Conservation (phyloP, 2,888 invertebrate genomes). For the Caenorhabditis zanzibari region DNA sequence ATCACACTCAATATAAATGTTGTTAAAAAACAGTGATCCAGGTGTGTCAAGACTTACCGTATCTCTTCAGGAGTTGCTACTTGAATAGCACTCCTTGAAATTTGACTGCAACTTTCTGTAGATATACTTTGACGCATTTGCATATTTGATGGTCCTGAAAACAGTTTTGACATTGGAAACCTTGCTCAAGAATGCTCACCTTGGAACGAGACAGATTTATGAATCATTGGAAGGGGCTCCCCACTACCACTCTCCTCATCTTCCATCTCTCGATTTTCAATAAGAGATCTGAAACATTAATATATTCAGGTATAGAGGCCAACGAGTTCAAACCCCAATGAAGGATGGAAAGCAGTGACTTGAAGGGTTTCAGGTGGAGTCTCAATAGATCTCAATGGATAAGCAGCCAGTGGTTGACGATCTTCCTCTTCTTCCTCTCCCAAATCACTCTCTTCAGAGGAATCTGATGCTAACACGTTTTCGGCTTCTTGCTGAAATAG, state of each 20-base stretch:
- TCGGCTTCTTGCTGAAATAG: constrained; percentile 60
- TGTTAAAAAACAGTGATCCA: not conserved
- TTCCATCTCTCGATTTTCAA: constrained; percentile 68
- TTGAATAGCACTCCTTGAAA: constrained; percentile 71
- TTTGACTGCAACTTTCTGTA: constrained; percentile 68
- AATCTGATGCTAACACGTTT: constrained; percentile 65
- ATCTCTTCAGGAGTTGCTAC: constrained; percentile 80
- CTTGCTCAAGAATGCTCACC: constrained; percentile 6
- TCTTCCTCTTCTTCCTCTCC: constrained; percentile 70
- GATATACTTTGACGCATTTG: constrained; percentile 65
- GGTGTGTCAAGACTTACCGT: constrained; percentile 60
- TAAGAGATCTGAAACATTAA: constrained; percentile 40
- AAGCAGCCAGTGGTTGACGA: constrained; percentile 28
- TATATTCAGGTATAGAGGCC: not conserved
- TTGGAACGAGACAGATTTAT: constrained; percentile 64
- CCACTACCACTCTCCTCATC: constrained; percentile 55
- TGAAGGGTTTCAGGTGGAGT: constrained; percentile 67
- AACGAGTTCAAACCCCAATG: constrained; percentile 59
- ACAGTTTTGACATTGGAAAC: not conserved
- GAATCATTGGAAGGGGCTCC: constrained; percentile 53
- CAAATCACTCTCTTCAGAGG: constrained; percentile 65
- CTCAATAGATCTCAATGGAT: constrained; percentile 30
- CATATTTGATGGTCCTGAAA: constrained; percentile 49
- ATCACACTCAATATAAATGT: not conserved
- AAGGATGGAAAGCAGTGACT: constrained; percentile 72